Conservation (phyloP, 2,797 vertebrate genomes). For the Arrhamphus sclerolepis region DNA sequence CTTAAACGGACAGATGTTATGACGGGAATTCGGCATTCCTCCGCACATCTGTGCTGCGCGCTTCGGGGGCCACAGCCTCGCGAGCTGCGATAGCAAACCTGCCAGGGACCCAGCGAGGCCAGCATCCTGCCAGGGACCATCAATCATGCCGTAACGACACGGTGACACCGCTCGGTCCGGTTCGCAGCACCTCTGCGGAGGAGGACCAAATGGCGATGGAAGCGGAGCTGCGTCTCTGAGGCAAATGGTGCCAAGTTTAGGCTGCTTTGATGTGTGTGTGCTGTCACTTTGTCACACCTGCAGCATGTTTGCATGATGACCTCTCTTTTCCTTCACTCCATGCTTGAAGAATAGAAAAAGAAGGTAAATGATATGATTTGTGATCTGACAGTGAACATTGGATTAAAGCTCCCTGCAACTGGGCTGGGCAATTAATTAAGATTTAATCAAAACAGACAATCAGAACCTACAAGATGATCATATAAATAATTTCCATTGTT, state of each 20-base stretch:
- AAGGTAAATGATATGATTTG: constrained; percentile 19
- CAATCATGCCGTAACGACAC: constrained; percentile 49
- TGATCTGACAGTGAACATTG: not conserved
- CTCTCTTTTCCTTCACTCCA: constrained; percentile 35
- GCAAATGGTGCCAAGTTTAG: constrained; percentile 58
- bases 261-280: constrained; percentile 58
- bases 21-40: constrained; percentile 4
- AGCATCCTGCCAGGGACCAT: constrained; percentile 38
- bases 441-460: no score
- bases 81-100: no score
- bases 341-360: not conserved
- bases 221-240: constrained; percentile 14
- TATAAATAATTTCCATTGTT: no score
- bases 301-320: constrained; percentile 60
- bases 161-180: constrained; percentile 21
- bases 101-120: not conserved
- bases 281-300: constrained; percentile 74
- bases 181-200: not conserved
- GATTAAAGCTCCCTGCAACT: no score
- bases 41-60: constrained; percentile 25
- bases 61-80: constrained; percentile 8
- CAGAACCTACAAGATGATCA: no score
- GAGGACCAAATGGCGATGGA: constrained; percentile 42
- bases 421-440: no score
- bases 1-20: constrained; percentile 16